Conservation (phyloP, 2,113 vertebrate species). For the Crotalus horridus region DNA sequence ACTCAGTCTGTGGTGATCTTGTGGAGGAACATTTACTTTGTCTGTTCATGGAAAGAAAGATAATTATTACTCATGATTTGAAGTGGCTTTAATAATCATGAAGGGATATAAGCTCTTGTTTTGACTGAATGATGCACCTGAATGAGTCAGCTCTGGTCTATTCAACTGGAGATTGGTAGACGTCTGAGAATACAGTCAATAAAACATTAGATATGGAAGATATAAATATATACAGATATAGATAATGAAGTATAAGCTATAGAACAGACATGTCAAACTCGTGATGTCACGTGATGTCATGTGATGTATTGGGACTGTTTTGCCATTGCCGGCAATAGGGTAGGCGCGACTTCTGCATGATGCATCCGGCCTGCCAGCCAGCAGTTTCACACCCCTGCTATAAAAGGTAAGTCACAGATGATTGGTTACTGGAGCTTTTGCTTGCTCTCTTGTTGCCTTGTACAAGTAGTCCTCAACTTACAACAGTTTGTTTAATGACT, state of each 20-base stretch:
- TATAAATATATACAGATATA: neutral
- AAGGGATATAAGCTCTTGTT: neutral
- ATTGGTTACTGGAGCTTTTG: neutral
- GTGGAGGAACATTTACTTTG: neutral
- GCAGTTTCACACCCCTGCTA: too few relatives aligned
- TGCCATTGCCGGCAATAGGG: too few relatives aligned
- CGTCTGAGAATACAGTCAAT: neutral
- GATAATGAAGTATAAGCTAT: neutral
- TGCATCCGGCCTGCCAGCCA: accelerated
- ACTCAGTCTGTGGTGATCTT: neutral
- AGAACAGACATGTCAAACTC: neutral
- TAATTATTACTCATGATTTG: neutral
- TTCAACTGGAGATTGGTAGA: neutral
- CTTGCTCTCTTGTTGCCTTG: neutral
- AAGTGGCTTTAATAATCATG: neutral
- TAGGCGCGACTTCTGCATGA: accelerated
- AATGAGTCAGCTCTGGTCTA: neutral
- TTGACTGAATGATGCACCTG: neutral
- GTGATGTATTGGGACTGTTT: too few relatives aligned
- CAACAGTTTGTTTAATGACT: neutral
- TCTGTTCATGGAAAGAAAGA: neutral
- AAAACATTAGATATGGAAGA: neutral
- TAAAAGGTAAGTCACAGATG: neutral
- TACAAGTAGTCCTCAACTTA: neutral
- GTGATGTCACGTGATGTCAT: too few relatives aligned